Evolutionary conservation across 2,888 invertebrate genomes (phyloP).

Genomic region (Pandemis corylana): DNA sequence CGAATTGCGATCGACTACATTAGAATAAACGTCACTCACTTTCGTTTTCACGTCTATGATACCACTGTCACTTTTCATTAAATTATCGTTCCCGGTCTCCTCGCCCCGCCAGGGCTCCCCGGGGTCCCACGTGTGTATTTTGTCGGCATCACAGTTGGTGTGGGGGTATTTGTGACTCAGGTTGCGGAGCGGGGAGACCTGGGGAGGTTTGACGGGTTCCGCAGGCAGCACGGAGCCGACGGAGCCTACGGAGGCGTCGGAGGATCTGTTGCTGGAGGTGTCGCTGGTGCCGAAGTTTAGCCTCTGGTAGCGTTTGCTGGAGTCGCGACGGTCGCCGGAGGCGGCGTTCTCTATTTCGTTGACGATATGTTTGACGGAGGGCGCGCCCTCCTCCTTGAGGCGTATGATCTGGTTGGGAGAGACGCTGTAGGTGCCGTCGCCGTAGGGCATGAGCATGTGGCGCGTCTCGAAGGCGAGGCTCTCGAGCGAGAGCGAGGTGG

Average conservation of each 20-base stretch:
- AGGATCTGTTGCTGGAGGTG: constrained; percentile 49
- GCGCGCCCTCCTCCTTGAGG: constrained; percentile 87
- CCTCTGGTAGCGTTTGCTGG: constrained; percentile 61
- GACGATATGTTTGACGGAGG: constrained; percentile 89
- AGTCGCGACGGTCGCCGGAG: constrained; percentile 66
- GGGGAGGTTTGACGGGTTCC: constrained; percentile 53
- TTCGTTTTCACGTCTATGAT: constrained; percentile 76
- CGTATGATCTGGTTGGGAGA: constrained; percentile 96
- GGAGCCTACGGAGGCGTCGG: constrained; percentile 50
- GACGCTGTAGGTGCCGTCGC: constrained; percentile 94
- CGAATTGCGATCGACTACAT: constrained; percentile 88
- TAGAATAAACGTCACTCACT: constrained; percentile 88
- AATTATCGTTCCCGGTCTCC: constrained; percentile 68
- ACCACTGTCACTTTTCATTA: constrained; percentile 83
- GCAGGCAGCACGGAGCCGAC: constrained; percentile 43
- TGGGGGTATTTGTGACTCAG: constrained; percentile 62
- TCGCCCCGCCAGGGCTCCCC: constrained; percentile 79
- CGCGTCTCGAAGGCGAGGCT: constrained; percentile 88
- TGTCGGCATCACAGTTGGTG: constrained; percentile 70
- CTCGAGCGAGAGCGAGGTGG: constrained; percentile 88
- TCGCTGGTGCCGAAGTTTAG: constrained; percentile 61
- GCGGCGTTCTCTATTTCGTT: constrained; percentile 88
- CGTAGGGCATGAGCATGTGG: constrained; percentile 93
- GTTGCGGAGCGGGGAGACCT: constrained; percentile 64
- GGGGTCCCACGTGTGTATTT: constrained; percentile 88